Evolutionary conservation across 1,140 invertebrate genomes (phyloP).

Genomic region (Eriocheir sinensis): DNA sequence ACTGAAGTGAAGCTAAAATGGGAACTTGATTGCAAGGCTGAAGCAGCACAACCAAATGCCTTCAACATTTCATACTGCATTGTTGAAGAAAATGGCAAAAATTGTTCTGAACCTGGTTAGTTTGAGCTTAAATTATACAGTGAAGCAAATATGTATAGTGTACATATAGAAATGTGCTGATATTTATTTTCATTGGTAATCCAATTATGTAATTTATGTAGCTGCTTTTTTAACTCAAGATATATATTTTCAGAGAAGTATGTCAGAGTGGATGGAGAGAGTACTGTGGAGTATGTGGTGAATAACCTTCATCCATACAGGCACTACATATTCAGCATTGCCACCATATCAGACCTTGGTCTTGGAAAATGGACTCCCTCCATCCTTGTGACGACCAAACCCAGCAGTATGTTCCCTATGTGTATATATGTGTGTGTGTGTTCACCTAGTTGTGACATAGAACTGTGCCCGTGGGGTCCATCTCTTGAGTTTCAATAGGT

Average conservation of each 20-base stretch:
- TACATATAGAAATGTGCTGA: too few relatives aligned
- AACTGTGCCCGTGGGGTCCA: not conserved
- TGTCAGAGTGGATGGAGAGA: conserved; percentile 38
- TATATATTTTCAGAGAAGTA: not conserved
- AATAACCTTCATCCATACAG: conserved; percentile 51
- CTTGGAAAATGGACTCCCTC: conserved; percentile 54
- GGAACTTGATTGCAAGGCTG: conserved; percentile 58
- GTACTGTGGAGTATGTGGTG: not conserved
- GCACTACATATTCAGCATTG: conserved; percentile 57
- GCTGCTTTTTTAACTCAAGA: conserved; percentile 13
- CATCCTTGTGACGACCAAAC: not conserved
- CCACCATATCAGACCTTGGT: conserved; percentile 44
- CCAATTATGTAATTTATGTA: not conserved
- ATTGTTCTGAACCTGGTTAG: conserved; percentile 50
- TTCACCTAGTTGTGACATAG: not conserved
- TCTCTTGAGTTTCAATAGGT: not conserved
- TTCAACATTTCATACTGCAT: conserved; percentile 70
- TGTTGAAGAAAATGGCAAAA: not conserved
- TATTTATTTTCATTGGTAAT: too few relatives aligned
- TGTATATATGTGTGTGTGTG: not conserved
- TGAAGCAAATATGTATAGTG: too few relatives aligned
- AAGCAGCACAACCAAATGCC: conserved; percentile 60
- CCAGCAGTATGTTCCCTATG: conserved; percentile 39
- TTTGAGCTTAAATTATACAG: too few relatives aligned
- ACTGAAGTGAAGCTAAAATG: conserved; percentile 59